Conservation (phyloP, 2,113 vertebrate genomes). For the Leptocoma aspasia region DNA sequence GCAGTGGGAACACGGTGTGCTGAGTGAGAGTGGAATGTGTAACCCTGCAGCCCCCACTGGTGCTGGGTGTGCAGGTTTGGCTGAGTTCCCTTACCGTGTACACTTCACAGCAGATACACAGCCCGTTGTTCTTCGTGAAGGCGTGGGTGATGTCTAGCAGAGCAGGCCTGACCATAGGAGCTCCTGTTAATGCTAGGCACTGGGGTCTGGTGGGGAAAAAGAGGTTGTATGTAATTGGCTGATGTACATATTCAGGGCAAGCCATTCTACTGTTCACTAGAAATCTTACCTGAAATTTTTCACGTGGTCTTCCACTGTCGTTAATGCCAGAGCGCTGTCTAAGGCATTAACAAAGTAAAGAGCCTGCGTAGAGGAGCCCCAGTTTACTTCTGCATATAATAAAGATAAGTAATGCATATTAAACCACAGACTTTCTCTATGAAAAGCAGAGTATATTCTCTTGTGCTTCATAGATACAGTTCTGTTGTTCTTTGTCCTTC, state of each 20-base stretch:
- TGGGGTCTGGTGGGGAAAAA: slow-evolving; percentile 81
- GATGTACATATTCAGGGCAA: background rate
- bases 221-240: background rate
- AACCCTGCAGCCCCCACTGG: background rate
- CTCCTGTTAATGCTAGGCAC: slow-evolving; percentile 86
- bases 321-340: slow-evolving; percentile 84
- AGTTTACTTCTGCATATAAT: slow-evolving; percentile 87
- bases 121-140: slow-evolving; percentile 88
- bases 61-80: background rate
- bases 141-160: slow-evolving; percentile 89
- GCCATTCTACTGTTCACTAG: background rate
- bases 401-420: slow-evolving; percentile 20
- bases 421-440: background rate
- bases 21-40: background rate
- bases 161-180: slow-evolving; percentile 84
- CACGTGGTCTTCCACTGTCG: slow-evolving; percentile 88
- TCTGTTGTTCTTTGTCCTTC: background rate
- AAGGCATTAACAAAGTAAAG: slow-evolving; percentile 90
- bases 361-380: slow-evolving; percentile 96
- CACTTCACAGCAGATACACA: slow-evolving; percentile 90
- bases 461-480: background rate
- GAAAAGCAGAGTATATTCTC: background rate
- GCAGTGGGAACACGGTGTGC: background rate
- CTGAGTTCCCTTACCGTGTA: slow-evolving; percentile 78
- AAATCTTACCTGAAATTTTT: slow-evolving; percentile 95